Conservation (phyloP, 2,888 invertebrate genomes). For the Pelosia muscerda region DNA sequence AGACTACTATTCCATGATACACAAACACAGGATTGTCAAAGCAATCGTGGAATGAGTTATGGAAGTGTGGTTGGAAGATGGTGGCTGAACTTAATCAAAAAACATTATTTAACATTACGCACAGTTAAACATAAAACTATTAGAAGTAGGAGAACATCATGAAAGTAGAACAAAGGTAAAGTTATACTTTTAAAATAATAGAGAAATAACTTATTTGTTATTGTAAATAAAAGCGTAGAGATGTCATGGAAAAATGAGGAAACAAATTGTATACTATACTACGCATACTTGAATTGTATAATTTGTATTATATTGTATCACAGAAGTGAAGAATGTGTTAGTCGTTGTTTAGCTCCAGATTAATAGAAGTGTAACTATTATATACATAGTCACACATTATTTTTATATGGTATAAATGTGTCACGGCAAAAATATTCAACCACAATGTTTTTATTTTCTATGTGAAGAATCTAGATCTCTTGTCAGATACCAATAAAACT, state of each 20-base stretch:
- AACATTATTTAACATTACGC: too few relatives aligned
- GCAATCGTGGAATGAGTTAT: too few relatives aligned
- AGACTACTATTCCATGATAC: too few relatives aligned
- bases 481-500: slow-evolving; percentile 64
- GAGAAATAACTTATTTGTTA: neutral
- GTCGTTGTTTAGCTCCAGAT: too few relatives aligned
- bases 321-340: too few relatives aligned
- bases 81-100: too few relatives aligned
- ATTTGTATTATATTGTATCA: too few relatives aligned
- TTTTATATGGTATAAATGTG: neutral
- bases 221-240: neutral
- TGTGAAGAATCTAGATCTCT: slow-evolving; percentile 51
- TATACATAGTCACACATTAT: neutral
- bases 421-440: neutral
- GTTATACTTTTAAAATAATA: neutral
- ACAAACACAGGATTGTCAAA: neutral
- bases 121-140: neutral
- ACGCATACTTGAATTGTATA: too few relatives aligned
- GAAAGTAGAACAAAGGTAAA: neutral
- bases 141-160: neutral
- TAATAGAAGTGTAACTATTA: too few relatives aligned
- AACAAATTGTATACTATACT: too few relatives aligned
- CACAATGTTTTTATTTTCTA: slow-evolving; percentile 11
- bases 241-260: neutral
- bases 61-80: too few relatives aligned